Conservation (phyloP, 2,888 invertebrate species). For the Napeogenes inachia region DNA sequence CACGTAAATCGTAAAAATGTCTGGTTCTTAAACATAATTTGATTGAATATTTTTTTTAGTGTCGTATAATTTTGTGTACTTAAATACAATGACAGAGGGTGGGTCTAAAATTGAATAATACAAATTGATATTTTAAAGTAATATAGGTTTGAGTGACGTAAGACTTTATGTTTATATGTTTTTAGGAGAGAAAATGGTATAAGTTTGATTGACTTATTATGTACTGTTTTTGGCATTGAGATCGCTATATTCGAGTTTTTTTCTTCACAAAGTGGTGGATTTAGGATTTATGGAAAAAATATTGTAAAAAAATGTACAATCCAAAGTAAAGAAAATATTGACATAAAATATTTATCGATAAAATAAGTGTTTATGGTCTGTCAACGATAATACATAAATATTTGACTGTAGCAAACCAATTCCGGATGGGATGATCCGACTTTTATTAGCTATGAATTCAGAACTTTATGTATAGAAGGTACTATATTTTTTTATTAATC, state of each 20-base stretch:
- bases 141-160: slow-evolving; percentile 52
- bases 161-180: slow-evolving; percentile 43
- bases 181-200: no score
- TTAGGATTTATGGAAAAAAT: no score
- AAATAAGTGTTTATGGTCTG: slow-evolving; percentile 23
- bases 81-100: slow-evolving; percentile 64
- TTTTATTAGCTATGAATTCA: slow-evolving; percentile 25
- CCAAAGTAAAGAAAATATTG: not conserved
- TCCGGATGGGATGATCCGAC: slow-evolving; percentile 24
- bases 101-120: slow-evolving; percentile 67
- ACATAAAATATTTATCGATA: slow-evolving; percentile 14
- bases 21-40: slow-evolving; percentile 8
- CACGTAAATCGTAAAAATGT: slow-evolving; percentile 13
- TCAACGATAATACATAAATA: slow-evolving; percentile 24
- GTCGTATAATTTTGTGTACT: slow-evolving; percentile 61
- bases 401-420: slow-evolving; percentile 23
- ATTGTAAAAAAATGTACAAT: not conserved
- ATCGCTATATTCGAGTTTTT: no score
- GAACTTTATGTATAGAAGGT: slow-evolving; percentile 10
- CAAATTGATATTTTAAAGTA: slow-evolving; percentile 61
- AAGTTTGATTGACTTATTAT: no score
- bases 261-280: no score
- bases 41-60: slow-evolving; percentile 50
- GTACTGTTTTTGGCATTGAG: no score
- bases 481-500: not conserved